These are phyloP conservation scores for Cyprinodon variegatus DNA, from an alignment of 2,113 vertebrate species.

Conservation along the genomic window DNA sequence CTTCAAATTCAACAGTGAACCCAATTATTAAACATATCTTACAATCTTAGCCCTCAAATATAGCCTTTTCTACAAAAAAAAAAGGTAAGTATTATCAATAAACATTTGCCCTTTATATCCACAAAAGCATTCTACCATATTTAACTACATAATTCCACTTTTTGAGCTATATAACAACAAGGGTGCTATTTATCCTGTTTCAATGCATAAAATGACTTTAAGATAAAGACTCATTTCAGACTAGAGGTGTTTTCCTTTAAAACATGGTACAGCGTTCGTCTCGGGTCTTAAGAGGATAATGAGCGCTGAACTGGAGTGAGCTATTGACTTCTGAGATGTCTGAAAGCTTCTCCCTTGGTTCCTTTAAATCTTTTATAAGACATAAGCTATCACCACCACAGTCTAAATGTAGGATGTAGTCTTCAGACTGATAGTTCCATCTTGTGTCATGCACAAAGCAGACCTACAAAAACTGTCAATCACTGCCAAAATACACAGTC, in stretches of 20 bases:
- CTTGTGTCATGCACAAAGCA: conserved; percentile 15
- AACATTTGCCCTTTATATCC: too few species aligned
- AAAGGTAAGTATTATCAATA: not conserved
- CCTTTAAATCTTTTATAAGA: conserved; percentile 7
- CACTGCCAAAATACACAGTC: conserved; percentile 7
- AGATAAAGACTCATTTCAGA: not conserved
- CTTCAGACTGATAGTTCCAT: conserved; percentile 5
- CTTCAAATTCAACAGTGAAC: too few species aligned
- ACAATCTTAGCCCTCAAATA: not conserved
- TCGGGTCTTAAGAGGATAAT: not conserved
- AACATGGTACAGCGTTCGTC: not conserved
- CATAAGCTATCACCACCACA: conserved; percentile 9
- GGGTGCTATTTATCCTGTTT: not conserved
- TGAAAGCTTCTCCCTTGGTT: conserved; percentile 11
- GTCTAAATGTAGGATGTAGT: conserved; percentile 1
- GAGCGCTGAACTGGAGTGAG: not conserved
- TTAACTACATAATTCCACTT: too few species aligned
- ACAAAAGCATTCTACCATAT: too few species aligned
- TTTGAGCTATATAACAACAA: not conserved
- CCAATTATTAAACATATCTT: not conserved
- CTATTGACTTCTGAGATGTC: conserved; percentile 9
- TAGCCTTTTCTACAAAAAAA: not conserved
- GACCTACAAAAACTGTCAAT: conserved; percentile 28
- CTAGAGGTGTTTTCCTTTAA: not conserved
- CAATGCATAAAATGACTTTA: not conserved